Evolutionary conservation across 2,113 vertebrate genomes (phyloP), one percentile per base, ranked within the genome.

Genomic region (Cyprinodon tularosa): DNA sequence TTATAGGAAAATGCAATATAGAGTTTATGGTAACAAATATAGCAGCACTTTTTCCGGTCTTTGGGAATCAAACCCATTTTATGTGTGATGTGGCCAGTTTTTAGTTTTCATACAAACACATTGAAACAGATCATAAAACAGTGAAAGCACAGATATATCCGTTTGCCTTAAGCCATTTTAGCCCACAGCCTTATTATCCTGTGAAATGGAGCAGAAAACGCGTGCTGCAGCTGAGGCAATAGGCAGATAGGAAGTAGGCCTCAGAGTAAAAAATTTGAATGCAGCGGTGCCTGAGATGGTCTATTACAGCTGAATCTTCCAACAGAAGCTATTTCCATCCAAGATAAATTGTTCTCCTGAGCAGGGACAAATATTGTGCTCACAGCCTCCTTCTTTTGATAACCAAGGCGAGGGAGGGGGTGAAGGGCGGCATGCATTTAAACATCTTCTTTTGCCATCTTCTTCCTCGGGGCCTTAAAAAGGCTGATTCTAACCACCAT

Each of bases 391-490:
- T 72, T 67, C 83, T 74, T 86, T 77, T 82, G 80, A 89, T 86
- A 90, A 86, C 77, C 87, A 84, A 85, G 83, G 88, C 87, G 83
- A 88, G 68, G 37, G 57, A 82, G 77, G 77, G 72, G 61, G 73
- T 78, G 74, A 12, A 22, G 66, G 53, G 87, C 70, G 47, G 85
- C 69, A 66, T 76, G 76, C 88, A 87, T 92, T 94, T 87, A 88
- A 90, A 91, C 92, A 90, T 91, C 90, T 88, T 84, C 80, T 84
- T 91, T 84, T 79, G 71, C 82, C 85, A 76, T 84, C 86, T 88
- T 78, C 74, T 38, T 92, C 90, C 76, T 81, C 78, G 0, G 83
- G 89, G 85, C 81, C 65, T 79, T 68, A 82, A 20, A 50, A 81
- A 71, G 67, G 64, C 82, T 66, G 84, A 85, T 81, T 84, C 86